Conservation (phyloP, 2,113 vertebrate species). For the Mustela lutreola region DNA sequence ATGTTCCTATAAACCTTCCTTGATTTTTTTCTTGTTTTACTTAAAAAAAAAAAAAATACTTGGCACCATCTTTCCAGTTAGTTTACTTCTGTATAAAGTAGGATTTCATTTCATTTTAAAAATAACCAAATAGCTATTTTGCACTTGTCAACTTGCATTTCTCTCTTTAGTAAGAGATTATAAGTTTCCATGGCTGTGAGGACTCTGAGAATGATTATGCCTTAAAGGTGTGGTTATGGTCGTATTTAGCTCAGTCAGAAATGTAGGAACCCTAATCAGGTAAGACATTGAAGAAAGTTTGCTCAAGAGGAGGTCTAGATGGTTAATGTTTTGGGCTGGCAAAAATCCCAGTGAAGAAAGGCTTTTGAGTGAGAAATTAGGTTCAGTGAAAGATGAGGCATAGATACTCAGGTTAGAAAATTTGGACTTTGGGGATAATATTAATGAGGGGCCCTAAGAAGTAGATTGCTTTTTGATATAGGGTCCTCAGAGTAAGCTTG, state of each 20-base stretch:
- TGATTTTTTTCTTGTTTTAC: not conserved
- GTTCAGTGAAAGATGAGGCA: not conserved
- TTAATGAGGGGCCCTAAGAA: not conserved
- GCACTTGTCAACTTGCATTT: not conserved
- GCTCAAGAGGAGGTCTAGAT: not conserved
- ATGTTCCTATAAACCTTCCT: not conserved
- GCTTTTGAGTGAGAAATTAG: not conserved
- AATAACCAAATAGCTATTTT: not conserved
- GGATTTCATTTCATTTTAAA: not conserved
- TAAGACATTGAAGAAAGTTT: not conserved
- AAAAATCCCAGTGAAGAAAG: not conserved
- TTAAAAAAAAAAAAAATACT: constrained; percentile 5
- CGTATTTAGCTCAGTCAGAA: not conserved
- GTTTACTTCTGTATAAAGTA: constrained; percentile 15
- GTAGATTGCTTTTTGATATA: constrained; percentile 1
- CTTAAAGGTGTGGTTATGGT: not conserved
- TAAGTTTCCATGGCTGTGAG: not conserved
- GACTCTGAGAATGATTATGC: not conserved
- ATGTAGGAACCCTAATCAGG: not conserved
- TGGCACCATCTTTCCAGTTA: not conserved
- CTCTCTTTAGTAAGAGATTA: not conserved
- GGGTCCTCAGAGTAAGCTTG: not conserved
- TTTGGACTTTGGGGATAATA: not conserved
- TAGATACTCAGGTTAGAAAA: not conserved
- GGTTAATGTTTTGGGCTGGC: not conserved